Evolutionary conservation across 1,140 invertebrate genomes (phyloP).

Genomic region (Dreissena rostriformis): DNA sequence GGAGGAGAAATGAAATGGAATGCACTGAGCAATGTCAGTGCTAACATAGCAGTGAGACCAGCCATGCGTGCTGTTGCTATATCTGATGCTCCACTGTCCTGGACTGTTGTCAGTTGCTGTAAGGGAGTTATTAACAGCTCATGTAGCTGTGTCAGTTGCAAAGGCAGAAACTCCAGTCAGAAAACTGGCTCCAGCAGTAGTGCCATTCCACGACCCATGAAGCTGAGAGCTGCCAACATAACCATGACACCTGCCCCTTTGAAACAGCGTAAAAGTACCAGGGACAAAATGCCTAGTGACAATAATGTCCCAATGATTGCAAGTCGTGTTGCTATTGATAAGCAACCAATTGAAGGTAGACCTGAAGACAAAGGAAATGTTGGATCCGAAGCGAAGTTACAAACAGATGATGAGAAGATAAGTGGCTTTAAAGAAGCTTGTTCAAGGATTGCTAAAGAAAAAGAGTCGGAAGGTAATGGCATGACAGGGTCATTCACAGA

Average conservation of each 20-base stretch:
- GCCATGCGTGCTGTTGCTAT: background rate
- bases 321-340: too few species aligned
- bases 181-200: constrained; percentile 15
- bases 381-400: background rate
- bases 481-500: constrained; percentile 11
- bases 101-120: constrained; percentile 34
- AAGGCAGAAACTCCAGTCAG: background rate
- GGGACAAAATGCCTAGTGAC: constrained; percentile 4
- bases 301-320: background rate
- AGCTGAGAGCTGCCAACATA: constrained; percentile 25
- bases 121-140: constrained; percentile 18
- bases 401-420: constrained; percentile 34
- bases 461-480: background rate
- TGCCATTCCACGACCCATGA: constrained; percentile 37
- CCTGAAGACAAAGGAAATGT: background rate
- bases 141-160: constrained; percentile 29
- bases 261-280: constrained; percentile 7
- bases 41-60: background rate
- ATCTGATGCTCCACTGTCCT: constrained; percentile 4
- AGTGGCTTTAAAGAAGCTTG: constrained; percentile 10
- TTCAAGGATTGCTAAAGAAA: background rate
- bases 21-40: background rate
- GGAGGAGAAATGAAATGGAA: background rate
- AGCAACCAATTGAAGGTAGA: background rate
- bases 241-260: constrained; percentile 32